Evolutionary conservation across 2,888 invertebrate species (phyloP).

Genomic region (Papilio protenor): DNA sequence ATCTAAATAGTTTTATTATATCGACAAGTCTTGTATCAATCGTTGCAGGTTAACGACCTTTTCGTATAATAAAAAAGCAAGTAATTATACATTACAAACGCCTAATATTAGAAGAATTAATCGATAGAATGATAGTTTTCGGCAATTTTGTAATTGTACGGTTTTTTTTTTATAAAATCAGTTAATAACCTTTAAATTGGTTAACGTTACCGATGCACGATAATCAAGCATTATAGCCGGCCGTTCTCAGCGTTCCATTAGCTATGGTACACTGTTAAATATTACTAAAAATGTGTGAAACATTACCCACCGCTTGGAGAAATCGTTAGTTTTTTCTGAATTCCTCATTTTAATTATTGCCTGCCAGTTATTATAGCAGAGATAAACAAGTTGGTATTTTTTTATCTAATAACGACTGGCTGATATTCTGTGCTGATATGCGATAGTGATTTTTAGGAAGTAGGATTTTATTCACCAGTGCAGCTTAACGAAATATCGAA

Average conservation of each 20-base stretch:
- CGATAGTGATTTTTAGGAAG: too few relatives aligned
- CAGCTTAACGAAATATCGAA: too few relatives aligned
- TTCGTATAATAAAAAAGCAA: constrained; percentile 1
- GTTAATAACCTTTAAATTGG: constrained; percentile 34
- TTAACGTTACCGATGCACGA: constrained; percentile 36
- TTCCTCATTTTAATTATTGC: constrained; percentile 16
- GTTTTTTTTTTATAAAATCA: constrained; percentile 32
- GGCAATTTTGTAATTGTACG: constrained; percentile 35
- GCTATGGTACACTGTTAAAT: constrained; percentile 38
- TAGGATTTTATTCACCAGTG: too few relatives aligned
- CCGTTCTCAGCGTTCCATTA: constrained; percentile 41
- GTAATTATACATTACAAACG: constrained; percentile 25
- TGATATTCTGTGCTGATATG: neutral
- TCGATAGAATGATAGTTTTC: constrained; percentile 29
- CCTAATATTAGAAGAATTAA: constrained; percentile 10
- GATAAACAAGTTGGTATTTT: neutral
- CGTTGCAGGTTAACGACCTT: constrained; percentile 1
- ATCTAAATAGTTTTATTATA: neutral
- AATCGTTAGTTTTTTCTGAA: constrained; percentile 32
- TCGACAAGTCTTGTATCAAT: neutral
- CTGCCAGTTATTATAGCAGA: constrained; percentile 1
- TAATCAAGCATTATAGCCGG: constrained; percentile 40
- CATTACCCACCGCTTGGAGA: constrained; percentile 17
- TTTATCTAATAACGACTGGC: neutral
- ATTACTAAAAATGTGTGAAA: constrained; percentile 38